phyloP scores from a whole-genome alignment of 2,797 vertebrate genomes.

The Rhyacichthys aspro region DNA sequence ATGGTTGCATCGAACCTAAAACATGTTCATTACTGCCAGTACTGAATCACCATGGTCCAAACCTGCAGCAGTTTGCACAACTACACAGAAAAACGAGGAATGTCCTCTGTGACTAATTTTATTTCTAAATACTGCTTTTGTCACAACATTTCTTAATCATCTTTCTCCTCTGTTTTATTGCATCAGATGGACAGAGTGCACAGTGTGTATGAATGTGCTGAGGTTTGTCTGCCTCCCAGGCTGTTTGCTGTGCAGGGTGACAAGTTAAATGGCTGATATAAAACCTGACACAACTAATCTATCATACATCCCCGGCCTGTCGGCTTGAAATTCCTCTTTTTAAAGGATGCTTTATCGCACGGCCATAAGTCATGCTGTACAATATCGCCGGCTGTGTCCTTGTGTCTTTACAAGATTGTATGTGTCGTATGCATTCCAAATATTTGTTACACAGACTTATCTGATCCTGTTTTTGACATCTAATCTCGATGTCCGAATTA shows the following conservation, averaged over 20 bases:
- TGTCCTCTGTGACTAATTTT: too few relatives aligned
- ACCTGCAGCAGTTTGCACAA: too few relatives aligned
- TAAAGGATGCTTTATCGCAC: conserved; percentile 69
- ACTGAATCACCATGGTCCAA: too few relatives aligned
- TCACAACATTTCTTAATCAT: conserved; percentile 46
- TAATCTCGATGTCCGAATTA: conserved; percentile 39
- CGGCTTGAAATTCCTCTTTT: conserved; percentile 69
- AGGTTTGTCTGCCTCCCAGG: conserved; percentile 60
- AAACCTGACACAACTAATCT: conserved; percentile 79
- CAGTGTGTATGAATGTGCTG: conserved; percentile 51
- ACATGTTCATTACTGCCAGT: too few relatives aligned
- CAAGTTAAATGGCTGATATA: conserved; percentile 81
- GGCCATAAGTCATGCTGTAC: conserved; percentile 58
- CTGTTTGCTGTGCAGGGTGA: conserved; percentile 71
- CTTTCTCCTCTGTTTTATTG: conserved; percentile 40
- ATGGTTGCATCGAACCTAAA: too few relatives aligned
- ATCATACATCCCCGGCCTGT: conserved; percentile 70
- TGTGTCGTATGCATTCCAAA: conserved; percentile 47
- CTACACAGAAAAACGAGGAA: too few relatives aligned
- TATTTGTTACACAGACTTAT: conserved; percentile 37
- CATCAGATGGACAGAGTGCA: conserved; percentile 35
- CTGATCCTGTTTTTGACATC: conserved; percentile 38
- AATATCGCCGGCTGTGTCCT: conserved; percentile 55
- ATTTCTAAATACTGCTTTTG: conserved; percentile 31
- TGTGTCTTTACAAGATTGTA: conserved; percentile 63